A percentile compares a stretch with the other conserved stretches of the same genome.
These are phyloP conservation scores for Eilema caniola DNA, from an alignment of 2,888 invertebrate species.

Conservation along the genomic window DNA sequence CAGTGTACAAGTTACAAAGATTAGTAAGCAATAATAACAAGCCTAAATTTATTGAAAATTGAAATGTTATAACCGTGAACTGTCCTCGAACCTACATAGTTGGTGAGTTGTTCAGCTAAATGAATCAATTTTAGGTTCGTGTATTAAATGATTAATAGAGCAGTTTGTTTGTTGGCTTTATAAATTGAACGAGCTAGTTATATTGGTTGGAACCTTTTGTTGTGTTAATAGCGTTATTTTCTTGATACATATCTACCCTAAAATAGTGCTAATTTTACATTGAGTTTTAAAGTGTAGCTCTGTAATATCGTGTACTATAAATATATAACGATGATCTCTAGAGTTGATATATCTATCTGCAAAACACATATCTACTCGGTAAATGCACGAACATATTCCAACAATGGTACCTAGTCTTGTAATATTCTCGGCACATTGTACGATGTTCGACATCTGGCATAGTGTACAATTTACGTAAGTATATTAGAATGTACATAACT, in stretches of 20 bases:
- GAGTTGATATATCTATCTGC: background rate
- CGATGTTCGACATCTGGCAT: background rate
- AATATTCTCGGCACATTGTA: background rate
- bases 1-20: background rate
- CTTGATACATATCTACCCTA: background rate
- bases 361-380: background rate
- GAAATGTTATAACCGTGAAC: background rate
- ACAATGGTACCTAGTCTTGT: background rate
- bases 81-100: background rate
- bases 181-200: background rate
- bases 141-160: background rate
- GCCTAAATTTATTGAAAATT: background rate
- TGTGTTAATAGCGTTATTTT: background rate
- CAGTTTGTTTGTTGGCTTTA: background rate
- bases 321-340: background rate
- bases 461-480: background rate
- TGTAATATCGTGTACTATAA: background rate
- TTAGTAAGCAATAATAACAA: background rate
- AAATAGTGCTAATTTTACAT: background rate
- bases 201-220: background rate
- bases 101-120: background rate
- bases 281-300: too few species aligned
- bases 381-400: constrained; percentile 1
- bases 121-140: background rate
- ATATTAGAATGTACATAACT: background rate